phyloP scores from a whole-genome alignment of 2,797 vertebrate species.

The Sebastiscus tertius region DNA sequence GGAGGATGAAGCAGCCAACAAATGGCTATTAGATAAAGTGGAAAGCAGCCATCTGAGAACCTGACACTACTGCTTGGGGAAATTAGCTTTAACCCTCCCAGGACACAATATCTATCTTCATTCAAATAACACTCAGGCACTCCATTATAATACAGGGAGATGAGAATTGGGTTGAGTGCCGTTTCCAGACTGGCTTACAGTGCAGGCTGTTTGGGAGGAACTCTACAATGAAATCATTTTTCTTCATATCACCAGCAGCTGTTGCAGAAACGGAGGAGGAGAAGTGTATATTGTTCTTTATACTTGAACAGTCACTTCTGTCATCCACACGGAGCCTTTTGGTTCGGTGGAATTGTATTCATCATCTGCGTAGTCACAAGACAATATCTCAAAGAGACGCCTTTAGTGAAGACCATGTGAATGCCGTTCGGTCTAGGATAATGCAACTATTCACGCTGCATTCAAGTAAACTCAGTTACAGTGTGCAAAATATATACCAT shows the following conservation, averaged over 20 bases:
- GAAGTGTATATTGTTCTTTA: slow-evolving; percentile 39
- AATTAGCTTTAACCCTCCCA: slow-evolving; percentile 61
- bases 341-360: slow-evolving; percentile 23
- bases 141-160: slow-evolving; percentile 50
- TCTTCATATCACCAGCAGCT: slow-evolving; percentile 52
- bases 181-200: slow-evolving; percentile 57
- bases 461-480: slow-evolving; percentile 33
- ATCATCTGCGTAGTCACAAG: slow-evolving; percentile 58
- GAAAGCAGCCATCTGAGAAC: slow-evolving; percentile 55
- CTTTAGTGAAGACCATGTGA: slow-evolving; percentile 55
- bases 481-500: slow-evolving; percentile 32
- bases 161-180: slow-evolving; percentile 54
- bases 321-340: slow-evolving; percentile 20
- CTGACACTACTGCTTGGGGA: slow-evolving; percentile 50
- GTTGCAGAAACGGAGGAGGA: slow-evolving; percentile 27
- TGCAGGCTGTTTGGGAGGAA: slow-evolving; percentile 32
- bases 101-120: slow-evolving; percentile 66
- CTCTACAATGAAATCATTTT: slow-evolving; percentile 55
- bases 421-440: slow-evolving; percentile 51
- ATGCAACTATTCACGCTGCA: slow-evolving; percentile 59
- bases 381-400: slow-evolving; percentile 50
- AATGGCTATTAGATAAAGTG: slow-evolving; percentile 58
- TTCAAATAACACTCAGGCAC: slow-evolving; percentile 47
- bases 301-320: slow-evolving; percentile 38
- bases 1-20: slow-evolving; percentile 41